Evolutionary conservation across 2,113 vertebrate genomes (phyloP), one percentile per base, ranked within the genome.

Genomic region (Amblyornis subalaris): DNA sequence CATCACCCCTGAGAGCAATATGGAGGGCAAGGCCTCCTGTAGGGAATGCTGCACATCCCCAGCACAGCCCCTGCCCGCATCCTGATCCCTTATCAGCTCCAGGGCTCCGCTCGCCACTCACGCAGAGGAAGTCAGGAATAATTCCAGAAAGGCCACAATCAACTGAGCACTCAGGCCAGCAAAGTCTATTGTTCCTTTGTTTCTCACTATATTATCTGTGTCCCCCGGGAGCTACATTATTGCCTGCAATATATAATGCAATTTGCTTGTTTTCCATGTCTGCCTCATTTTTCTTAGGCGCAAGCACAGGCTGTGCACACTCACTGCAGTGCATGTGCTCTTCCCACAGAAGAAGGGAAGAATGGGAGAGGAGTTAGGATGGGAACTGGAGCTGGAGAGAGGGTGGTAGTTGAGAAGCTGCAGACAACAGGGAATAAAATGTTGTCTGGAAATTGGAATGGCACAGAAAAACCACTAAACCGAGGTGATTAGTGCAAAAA

Each of bases 211-310:
- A 86, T 94, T 88, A 88, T 71, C 88, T 86, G 75, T 40, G 75
- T 66, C 96, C 72, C 85, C 72, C 21, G 94, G 92, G 95, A 96
- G 76, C 47, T 31, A 3, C 64, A 44, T 86, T 94, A 80, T 67
- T 96, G 95, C 92, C 78, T 88, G 94, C 95, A 88, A 44, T 47
- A 72, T 67, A 82, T 88, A 96, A 96, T 80, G 92, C 51, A 87
- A 95, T 94, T 94, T 96, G 79, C 88, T 96, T 48, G 6, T 93
- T 94, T 93, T 88, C 75, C 65, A 25, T 12, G 82, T 12, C 88
- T 80, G 75, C 54, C 67, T 90, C 62, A 6, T 90, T 86, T 38
- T 80, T 54, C 82, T 81, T 25, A 7, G 67, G 85, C 40, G 20
- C 81, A 55, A 31, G 61, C 16, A 31, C 50, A 57, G 3, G 7